Evolutionary conservation across 2,888 invertebrate species (phyloP), one percentile per base, ranked within the genome.

Genomic region (Cryptocephalus primarius): DNA sequence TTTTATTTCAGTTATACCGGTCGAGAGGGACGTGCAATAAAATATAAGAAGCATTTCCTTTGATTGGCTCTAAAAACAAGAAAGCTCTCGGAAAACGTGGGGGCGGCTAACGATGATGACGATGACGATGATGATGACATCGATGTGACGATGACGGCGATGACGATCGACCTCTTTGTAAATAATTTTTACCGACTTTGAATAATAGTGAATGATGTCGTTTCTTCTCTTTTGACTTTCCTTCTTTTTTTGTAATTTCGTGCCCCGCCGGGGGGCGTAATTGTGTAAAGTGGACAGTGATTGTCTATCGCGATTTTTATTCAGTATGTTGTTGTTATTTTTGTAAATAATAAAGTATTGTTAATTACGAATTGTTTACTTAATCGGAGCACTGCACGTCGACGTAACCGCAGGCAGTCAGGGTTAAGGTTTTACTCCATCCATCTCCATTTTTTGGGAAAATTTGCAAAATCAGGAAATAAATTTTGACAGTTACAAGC

Each of bases 301-400:
- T 34, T 48, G 44, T 40, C 40, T 47, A 50, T 54, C 50, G 52
- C 55, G 50, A 51, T 55, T 57, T 57, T 58, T 55, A 55, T 60
- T 58, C 54, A 57, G 60, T 60, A 60, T 60, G 58, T 59, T 59
- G 60, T 59, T 60, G 60, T 60, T 60, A 60, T 59, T 60, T 60
- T 60, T 60, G 60, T 60, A 60, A 58, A 60, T 60, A 60, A 58
- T 59, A 60, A 60, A 59, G 55, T 60, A 60, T 58, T 60, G 60
- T 60, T 60, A 60, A 60, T 60, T 59, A 57, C 58, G 55, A 48
- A 9, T 12, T 22, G 22, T 22, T 22, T 43, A 32, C 43, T 39
- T 42, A 36, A 41, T 41, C 31, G 14, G 14, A 40, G 8, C n/a
- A n/a, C n/a, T n/a, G 14, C 40, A 44, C 46, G 44, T 46, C 48